Base-by-base conservation (phyloP, 2,888 invertebrate genomes). In the Epirrhoe tristata region DNA sequence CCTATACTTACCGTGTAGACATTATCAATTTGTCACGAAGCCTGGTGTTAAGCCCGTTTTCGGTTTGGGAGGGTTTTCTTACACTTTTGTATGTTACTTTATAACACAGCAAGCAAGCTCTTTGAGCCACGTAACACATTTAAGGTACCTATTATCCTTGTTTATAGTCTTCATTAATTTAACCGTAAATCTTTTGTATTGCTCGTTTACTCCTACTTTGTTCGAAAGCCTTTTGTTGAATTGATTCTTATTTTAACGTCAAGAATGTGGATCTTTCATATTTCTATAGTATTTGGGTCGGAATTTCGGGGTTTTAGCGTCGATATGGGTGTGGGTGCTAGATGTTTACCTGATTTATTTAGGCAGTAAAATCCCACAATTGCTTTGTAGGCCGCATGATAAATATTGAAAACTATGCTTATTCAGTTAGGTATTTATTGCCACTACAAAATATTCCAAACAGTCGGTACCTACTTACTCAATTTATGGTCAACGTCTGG, bases 101-200 rank as follows among this genome's bases (percentile, higher is more conserved):
- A 16, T 48, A 14, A 48, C 48, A 16, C 16, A 5, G 6, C 48
- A 48, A 6, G 48, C 48, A 48, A 48, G 14, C 48, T 48, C 48
- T 16, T 48, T 48, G 16, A 16, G 14, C 14, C 46, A 14, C 46
- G 46, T 46, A 14, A 46, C 46, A 46, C 46, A 46, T 46, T 46
- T 46, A 14, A 14, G n/a, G n/a, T 14, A n/a, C 14, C n/a, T 14
- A 14, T 12, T 46, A 46, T 5, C 7, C 48, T 48, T 31, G n/a
- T 52, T 31, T 31, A 31, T 12, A 51, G 52, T 32, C 52, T n/a
- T 48, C 48, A 16, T 48, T 48, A 14, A 48, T 32, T 52, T 51
- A 14, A 14, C 46, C 10, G 14, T 46, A 46, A 46, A 46, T 51
- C 12, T 51, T 17, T 5, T 52, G 52, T 24, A 24, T 52, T n/a